phyloP scores from a whole-genome alignment of 2,797 vertebrate genomes.

The Lutjanus campechanus region DNA sequence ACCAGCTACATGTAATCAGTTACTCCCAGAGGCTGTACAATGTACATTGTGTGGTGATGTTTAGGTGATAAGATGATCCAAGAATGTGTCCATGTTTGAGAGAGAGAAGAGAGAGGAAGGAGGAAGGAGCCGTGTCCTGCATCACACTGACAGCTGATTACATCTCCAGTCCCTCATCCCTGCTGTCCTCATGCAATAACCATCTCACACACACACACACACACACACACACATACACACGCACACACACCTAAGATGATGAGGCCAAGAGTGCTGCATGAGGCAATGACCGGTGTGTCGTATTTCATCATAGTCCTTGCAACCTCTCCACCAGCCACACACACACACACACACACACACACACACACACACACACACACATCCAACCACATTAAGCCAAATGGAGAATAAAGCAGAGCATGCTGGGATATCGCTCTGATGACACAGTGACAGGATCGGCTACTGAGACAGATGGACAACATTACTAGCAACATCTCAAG shows the following conservation, averaged over 20 bases:
- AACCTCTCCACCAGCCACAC: constrained; percentile 12
- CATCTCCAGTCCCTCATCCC: constrained; percentile 37
- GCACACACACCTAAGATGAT: constrained; percentile 23
- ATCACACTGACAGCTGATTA: constrained; percentile 64
- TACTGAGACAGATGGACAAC: constrained; percentile 72
- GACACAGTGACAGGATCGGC: constrained; percentile 63
- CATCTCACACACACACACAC: constrained; percentile 26
- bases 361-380: constrained; percentile 7
- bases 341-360: background rate
- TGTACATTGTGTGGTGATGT: too few relatives aligned
- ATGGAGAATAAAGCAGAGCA: constrained; percentile 40
- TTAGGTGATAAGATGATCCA: too few relatives aligned
- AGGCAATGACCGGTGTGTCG: constrained; percentile 32
- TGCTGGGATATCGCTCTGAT: constrained; percentile 52
- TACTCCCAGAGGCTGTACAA: too few relatives aligned
- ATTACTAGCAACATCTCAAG: constrained; percentile 49
- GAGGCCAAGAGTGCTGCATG: constrained; percentile 35
- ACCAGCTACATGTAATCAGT: too few relatives aligned
- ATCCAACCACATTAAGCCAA: constrained; percentile 16
- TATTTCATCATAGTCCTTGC: constrained; percentile 50
- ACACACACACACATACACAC: constrained; percentile 26
- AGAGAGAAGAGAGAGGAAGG: background rate
- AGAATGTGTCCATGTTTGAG: background rate
- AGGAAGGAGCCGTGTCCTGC: constrained; percentile 33
- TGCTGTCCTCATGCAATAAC: constrained; percentile 33